These are phyloP conservation scores for Philonicus albiceps DNA, from an alignment of 2,888 invertebrate genomes.

Conservation along the genomic window DNA sequence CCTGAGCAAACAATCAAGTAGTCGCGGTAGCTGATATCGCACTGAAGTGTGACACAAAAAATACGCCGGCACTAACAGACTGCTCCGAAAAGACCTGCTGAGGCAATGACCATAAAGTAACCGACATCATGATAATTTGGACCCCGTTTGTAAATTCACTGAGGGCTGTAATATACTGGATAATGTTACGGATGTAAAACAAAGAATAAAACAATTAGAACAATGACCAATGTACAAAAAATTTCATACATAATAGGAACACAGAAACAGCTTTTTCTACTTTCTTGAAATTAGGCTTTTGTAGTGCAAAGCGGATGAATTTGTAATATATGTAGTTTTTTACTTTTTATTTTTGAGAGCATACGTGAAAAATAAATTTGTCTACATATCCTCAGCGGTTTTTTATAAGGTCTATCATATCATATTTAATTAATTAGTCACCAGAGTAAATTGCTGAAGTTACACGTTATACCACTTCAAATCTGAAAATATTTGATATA, in stretches of 20 bases:
- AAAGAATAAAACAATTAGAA: neutral
- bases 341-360: neutral
- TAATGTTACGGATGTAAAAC: neutral
- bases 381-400: neutral
- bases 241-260: neutral
- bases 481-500: neutral
- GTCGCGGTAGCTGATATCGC: slow-evolving; percentile 3
- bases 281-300: neutral
- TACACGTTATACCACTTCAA: neutral
- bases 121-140: neutral
- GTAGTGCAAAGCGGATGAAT: neutral
- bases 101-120: slow-evolving; percentile 14
- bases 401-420: neutral
- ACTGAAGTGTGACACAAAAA: slow-evolving; percentile 17
- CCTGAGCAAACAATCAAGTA: neutral
- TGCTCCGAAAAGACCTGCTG: neutral
- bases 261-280: neutral
- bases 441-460: neutral
- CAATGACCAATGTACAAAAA: neutral
- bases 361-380: neutral
- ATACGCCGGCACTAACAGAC: neutral
- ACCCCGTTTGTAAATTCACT: neutral
- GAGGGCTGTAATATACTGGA: neutral
- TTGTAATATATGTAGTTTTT: neutral
- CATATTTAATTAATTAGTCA: neutral